These are phyloP conservation scores for Sebastes glaucus DNA, from an alignment of 2,797 vertebrate genomes.

Conservation along the genomic window DNA sequence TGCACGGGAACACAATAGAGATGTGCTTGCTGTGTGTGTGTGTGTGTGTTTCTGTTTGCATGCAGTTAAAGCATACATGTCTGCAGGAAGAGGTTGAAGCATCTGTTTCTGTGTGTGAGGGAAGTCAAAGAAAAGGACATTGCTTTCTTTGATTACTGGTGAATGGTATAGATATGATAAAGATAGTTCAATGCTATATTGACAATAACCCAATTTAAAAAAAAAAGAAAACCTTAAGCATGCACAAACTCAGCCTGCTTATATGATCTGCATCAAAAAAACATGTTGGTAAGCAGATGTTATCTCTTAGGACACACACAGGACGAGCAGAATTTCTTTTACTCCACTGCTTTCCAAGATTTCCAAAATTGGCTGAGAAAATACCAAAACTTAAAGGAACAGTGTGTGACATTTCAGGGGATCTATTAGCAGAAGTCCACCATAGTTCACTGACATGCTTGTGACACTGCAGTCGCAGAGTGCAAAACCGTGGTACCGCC, in stretches of 20 bases:
- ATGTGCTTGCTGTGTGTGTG: neutral
- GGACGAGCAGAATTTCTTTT: no score
- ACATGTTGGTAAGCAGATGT: neutral
- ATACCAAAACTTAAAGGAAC: neutral
- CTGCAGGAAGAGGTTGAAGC: neutral
- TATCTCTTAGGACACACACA: no score
- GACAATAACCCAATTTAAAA: neutral
- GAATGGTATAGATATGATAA: neutral
- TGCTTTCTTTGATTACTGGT: neutral
- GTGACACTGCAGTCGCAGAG: no score
- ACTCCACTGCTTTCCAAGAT: no score
- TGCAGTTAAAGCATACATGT: neutral
- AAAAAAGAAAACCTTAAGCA: neutral
- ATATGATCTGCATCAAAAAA: neutral
- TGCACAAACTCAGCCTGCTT: neutral
- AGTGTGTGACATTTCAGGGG: no score
- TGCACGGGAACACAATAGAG: slow-evolving; percentile 12
- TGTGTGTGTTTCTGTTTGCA: neutral
- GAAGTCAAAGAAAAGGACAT: neutral
- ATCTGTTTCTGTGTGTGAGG: neutral
- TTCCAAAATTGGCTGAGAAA: neutral
- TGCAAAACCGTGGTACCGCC: no score
- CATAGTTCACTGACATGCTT: no score
- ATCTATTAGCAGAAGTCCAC: no score
- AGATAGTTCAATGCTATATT: neutral